Evolutionary conservation across 2,888 invertebrate genomes (phyloP).

Genomic region (Mesopsocus fuscifrons): DNA sequence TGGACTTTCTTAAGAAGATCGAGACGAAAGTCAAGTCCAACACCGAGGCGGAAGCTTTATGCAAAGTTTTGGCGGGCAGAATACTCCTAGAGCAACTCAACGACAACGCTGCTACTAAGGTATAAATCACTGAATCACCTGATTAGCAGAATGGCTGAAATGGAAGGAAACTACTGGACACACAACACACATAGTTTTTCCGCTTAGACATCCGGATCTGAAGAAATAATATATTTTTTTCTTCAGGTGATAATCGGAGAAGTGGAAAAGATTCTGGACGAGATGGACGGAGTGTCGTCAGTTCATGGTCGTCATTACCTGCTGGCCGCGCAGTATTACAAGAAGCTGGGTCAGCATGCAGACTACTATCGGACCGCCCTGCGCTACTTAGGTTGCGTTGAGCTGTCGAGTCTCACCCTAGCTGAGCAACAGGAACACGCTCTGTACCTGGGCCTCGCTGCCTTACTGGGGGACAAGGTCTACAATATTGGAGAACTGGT

Average conservation of each 20-base stretch:
- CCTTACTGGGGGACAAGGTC: constrained; percentile 81
- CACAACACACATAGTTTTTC: too few species aligned
- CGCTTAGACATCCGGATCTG: too few species aligned
- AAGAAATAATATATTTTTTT: not conserved
- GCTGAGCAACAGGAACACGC: constrained; percentile 60
- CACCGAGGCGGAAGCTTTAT: constrained; percentile 73
- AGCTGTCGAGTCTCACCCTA: constrained; percentile 41
- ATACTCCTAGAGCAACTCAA: constrained; percentile 58
- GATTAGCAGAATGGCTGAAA: not conserved
- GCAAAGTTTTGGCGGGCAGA: constrained; percentile 70
- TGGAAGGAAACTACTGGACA: not conserved
- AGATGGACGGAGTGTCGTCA: constrained; percentile 77
- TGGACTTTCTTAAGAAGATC: constrained; percentile 74
- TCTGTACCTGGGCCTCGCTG: constrained; percentile 82
- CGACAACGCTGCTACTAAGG: constrained; percentile 54
- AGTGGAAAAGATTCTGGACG: constrained; percentile 65
- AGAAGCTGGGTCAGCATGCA: constrained; percentile 71
- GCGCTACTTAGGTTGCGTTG: constrained; percentile 56
- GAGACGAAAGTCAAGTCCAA: constrained; percentile 71
- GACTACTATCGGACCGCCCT: constrained; percentile 91
- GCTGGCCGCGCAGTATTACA: constrained; percentile 79
- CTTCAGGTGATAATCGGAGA: constrained; percentile 60
- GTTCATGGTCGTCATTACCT: constrained; percentile 91
- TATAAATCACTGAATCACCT: constrained; percentile 11
- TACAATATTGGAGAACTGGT: constrained; percentile 94